Evolutionary conservation across 2,888 invertebrate species (phyloP).

Genomic region (Arrhopalites spinosus): DNA sequence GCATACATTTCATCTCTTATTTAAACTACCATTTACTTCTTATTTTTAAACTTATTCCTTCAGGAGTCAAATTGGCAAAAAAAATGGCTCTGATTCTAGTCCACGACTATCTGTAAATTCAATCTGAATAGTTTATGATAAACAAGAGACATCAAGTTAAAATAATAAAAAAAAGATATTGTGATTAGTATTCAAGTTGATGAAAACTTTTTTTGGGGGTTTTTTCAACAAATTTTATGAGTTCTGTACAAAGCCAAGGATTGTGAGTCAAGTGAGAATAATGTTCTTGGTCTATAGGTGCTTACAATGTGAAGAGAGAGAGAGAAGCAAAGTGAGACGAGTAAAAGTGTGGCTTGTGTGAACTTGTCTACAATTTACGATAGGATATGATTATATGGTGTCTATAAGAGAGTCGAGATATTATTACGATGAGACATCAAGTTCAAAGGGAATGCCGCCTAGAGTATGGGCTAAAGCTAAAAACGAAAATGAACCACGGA

Average conservation of each 20-base stretch:
- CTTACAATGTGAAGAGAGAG: not conserved
- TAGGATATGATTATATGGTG: constrained; percentile 9
- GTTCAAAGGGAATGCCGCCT: constrained; percentile 34
- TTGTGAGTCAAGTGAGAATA: not conserved
- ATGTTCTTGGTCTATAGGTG: no score
- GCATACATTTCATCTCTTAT: no score
- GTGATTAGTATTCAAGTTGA: no score
- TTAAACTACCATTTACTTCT: no score
- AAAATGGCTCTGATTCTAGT: no score
- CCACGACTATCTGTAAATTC: no score
- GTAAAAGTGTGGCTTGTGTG: not conserved
- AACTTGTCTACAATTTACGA: constrained; percentile 2
- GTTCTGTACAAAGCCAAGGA: not conserved
- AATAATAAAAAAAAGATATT: no score
- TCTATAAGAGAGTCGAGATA: constrained; percentile 23
- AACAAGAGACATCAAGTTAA: no score
- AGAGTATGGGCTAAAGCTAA: not conserved
- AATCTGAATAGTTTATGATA: no score
- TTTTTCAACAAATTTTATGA: not conserved
- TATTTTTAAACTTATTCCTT: no score
- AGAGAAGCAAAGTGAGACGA: not conserved
- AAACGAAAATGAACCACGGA: not conserved
- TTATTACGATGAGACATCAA: constrained; percentile 28
- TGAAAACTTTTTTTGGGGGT: no score
- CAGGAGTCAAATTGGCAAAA: no score